These are phyloP conservation scores for Venustoraphidia nigricollis DNA, from an alignment of 2,888 invertebrate species.

Conservation along the genomic window DNA sequence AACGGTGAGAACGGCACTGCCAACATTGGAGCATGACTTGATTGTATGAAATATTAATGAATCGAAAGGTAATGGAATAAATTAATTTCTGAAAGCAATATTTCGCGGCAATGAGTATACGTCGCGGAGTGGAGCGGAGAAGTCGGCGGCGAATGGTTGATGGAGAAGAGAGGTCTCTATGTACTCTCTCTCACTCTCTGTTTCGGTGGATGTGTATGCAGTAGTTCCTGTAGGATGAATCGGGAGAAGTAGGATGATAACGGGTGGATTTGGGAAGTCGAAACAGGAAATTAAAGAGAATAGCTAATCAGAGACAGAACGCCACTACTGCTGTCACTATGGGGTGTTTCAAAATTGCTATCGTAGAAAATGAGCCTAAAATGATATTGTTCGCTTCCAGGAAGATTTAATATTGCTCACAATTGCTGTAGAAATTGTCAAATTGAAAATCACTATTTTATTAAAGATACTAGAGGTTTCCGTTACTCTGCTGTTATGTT, in stretches of 20 bases:
- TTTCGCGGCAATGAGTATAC: conserved; percentile 25
- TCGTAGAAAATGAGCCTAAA: too few relatives aligned
- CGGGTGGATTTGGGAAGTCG: conserved; percentile 14
- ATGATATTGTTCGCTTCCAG: too few relatives aligned
- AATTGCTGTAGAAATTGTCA: too few relatives aligned
- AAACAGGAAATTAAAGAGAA: conserved; percentile 32
- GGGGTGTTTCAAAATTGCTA: too few relatives aligned
- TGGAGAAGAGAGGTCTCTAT: too few relatives aligned
- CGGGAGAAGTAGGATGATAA: too few relatives aligned
- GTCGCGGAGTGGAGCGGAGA: conserved; percentile 5
- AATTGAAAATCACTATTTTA: too few relatives aligned
- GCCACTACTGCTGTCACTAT: too few relatives aligned
- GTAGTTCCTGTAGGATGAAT: too few relatives aligned
- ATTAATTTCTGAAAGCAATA: conserved; percentile 36
- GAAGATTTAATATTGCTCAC: too few relatives aligned
- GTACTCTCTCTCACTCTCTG: background rate
- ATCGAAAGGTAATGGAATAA: conserved; percentile 37
- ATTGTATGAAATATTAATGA: conserved; percentile 35
- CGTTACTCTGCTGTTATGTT: too few relatives aligned
- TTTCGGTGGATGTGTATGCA: background rate
- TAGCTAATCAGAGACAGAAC: conserved; percentile 26
- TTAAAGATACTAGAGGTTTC: too few relatives aligned
- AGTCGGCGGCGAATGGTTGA: conserved; percentile 6
- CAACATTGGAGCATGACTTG: conserved; percentile 10
- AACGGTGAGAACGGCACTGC: background rate